phyloP scores from a whole-genome alignment of 2,113 vertebrate genomes.

The Nanger granti region DNA sequence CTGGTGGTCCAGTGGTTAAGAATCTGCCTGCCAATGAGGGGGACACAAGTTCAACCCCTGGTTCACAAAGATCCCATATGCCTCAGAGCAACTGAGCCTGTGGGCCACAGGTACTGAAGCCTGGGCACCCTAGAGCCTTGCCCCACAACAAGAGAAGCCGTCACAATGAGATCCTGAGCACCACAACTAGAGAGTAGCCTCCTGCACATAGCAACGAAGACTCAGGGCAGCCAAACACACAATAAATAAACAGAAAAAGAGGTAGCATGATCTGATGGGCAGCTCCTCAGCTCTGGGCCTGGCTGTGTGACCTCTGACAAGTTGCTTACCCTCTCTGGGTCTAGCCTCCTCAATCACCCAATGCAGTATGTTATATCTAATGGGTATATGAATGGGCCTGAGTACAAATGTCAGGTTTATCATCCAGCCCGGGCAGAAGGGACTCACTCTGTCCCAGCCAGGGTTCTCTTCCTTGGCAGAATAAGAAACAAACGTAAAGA shows the following conservation, averaged over 20 bases:
- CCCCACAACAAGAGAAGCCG: not conserved
- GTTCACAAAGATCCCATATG: not conserved
- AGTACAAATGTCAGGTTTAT: not conserved
- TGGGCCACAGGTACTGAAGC: not conserved
- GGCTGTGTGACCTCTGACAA: not conserved
- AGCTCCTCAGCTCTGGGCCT: not conserved
- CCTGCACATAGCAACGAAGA: not conserved
- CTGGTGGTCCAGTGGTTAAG: not conserved
- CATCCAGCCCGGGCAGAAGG: not conserved
- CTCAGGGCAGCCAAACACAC: not conserved
- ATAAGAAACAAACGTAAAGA: not conserved
- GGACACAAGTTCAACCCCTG: not conserved
- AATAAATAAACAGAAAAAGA: not conserved
- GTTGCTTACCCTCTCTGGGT: not conserved
- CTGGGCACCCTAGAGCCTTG: not conserved
- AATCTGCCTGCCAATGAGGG: not conserved
- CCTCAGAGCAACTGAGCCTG: not conserved
- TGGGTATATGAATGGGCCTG: not conserved
- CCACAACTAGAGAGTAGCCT: not conserved
- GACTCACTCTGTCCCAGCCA: not conserved
- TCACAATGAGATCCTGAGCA: not conserved
- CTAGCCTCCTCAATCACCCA: not conserved
- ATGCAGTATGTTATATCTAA: not conserved
- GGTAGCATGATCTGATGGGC: not conserved
- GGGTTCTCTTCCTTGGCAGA: not conserved